Evolutionary conservation across 2,797 vertebrate species (phyloP), one percentile per base, ranked within the genome.

Genomic region (Sebastes elongatus): DNA sequence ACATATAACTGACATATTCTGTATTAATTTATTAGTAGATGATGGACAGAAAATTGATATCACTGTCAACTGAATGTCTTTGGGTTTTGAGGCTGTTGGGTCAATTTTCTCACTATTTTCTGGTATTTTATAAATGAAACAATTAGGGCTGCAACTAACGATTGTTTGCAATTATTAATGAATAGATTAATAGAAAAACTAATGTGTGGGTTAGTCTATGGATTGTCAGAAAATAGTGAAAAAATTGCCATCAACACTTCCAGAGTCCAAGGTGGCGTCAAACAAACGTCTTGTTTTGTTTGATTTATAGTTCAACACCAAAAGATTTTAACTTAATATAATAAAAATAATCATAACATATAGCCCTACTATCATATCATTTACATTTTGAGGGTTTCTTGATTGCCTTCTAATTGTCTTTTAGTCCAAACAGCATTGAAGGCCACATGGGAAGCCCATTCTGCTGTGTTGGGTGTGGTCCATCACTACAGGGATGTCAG

Each of bases 391-490:
- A 1, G 38, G 38, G 38, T 46, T 42, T 66, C 25, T 8, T 27
- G 27, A 20, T 33, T 16, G 7, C 30, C 14, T 53, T 61, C 18
- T 27, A 46, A 59, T 30, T 25, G 18, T 74, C 11, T 62, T 16
- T 35, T 16, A 33, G 23, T 52, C 28, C 20, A 59, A 59, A 20
- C 69, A 42, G 33, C 53, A 30, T 2, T 23, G n/a, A 13, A 10
- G 28, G 28, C 8, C 23, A 0, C 65, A 57, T 1, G 18, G 33
- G 25, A 20, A 32, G 5, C 71, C 23, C 35, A 0, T 18, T 67
- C 49, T 32, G 22, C 66, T 27, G 35, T n/a, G 74, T 11, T 81
- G 88, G 91, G 88, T 78, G 91, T 80, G 89, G 88, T 80, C 82
- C 78, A 30, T 86, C 68, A 80, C 83, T 62, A 62, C 57, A 28